Conservation (phyloP, 53 echinoderm and acorn worm species). For the Echinometra lucunter region DNA sequence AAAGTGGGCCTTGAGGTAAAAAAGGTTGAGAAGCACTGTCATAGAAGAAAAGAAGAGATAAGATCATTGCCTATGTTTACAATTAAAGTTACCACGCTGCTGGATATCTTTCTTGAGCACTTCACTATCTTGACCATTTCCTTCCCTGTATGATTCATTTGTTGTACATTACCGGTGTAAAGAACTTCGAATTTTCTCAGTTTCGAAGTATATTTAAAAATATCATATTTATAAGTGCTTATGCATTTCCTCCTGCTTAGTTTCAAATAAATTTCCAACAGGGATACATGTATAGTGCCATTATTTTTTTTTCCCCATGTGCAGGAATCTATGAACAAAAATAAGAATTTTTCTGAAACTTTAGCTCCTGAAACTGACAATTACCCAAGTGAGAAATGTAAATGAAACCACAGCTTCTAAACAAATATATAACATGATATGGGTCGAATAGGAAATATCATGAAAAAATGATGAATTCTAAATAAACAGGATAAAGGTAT, state of each 20-base stretch:
- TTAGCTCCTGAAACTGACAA: background rate
- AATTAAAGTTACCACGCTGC: too few species aligned
- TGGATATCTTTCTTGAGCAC: background rate
- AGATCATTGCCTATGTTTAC: too few species aligned
- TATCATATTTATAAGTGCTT: background rate
- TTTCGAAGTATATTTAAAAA: background rate
- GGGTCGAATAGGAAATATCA: background rate
- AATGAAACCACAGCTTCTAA: background rate
- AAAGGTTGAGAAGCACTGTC: too few species aligned
- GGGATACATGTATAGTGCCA: background rate
- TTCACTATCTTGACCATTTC: background rate
- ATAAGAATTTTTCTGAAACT: background rate
- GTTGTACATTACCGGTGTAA: background rate
- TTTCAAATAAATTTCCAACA: background rate
- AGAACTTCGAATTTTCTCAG: background rate
- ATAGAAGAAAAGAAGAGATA: too few species aligned
- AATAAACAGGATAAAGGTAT: background rate
- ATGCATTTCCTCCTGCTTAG: background rate
- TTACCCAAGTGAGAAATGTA: background rate
- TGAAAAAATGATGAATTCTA: background rate
- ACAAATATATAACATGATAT: background rate
- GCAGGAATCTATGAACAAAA: background rate
- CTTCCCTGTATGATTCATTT: background rate
- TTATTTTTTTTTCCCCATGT: background rate
- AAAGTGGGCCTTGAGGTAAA: too few species aligned